Evolutionary conservation across 2,888 invertebrate species (phyloP), one percentile per base, ranked within the genome.

Genomic region (Pristionchus entomophagus): DNA sequence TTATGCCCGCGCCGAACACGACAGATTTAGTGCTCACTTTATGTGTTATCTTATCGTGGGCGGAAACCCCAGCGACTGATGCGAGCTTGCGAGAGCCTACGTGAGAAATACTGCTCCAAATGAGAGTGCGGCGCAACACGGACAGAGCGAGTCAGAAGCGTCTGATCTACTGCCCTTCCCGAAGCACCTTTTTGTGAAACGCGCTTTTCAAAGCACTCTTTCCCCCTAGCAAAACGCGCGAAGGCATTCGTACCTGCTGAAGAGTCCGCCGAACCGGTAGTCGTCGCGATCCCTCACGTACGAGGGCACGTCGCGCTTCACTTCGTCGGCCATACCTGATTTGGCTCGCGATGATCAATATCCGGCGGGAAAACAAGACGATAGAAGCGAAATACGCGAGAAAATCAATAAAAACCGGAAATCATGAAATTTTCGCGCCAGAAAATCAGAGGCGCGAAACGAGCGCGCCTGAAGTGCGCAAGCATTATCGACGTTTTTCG

Each of bases 261-360:
- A n/a, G n/a, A n/a, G n/a, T n/a, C 65, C 29, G 35, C 51, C 69
- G 51, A 38, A 86, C 29, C 56, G 77, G 51, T 45, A 41, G 80
- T 85, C 41, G 84, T 51, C 84, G 65, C 35, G 22, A 19, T 32
- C 41, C 56, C 10, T n/a, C 53, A 51, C 12, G 81, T 12, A 38
- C 14, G 56, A 29, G 22, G 26, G 22, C 53, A 38, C 22, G 78
- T 51, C 22, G 35, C 41, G 77, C 5, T 51, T 45, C 26, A 26
- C 29, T 35, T 77, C 77, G 53, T 78, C 41, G 51, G 53, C n/a
- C 81, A 56, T 81, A 26, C 56, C 56, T 53, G 56, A 1, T 12
- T 4, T 29, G 49, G 45, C 26, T 41, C 41, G 10, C 8, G 5
- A 19, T 17, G 35, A 14, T n/a, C 8, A 5, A 22, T 56, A 56